Conservation (phyloP, 2,797 vertebrate species). For the Chelon auratus region DNA sequence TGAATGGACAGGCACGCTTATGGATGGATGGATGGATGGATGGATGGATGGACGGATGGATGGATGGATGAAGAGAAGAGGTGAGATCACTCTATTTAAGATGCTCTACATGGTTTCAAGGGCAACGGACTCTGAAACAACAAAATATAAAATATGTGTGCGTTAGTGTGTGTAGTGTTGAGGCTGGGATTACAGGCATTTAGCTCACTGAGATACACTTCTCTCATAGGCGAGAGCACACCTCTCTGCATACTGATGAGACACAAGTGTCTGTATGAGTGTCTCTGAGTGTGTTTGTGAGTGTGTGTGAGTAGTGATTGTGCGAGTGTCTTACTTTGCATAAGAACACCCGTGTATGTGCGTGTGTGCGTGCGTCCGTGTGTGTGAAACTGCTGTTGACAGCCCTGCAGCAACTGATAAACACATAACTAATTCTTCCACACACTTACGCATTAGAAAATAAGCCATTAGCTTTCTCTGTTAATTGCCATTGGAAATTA, state of each 20-base stretch:
- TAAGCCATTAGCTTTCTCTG: conserved; percentile 64
- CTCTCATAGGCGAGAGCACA: conserved; percentile 58
- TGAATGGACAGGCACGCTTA: background rate
- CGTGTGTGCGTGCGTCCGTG: background rate
- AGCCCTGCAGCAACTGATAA: conserved; percentile 61
- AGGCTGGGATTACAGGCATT: conserved; percentile 73
- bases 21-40: background rate
- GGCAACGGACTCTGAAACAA: conserved; percentile 70
- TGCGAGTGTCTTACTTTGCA: background rate
- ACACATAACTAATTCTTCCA: conserved; percentile 51
- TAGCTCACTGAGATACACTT: conserved; percentile 73
- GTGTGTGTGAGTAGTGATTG: background rate
- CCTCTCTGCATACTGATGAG: conserved; percentile 72
- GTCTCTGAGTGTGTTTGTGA: conserved; percentile 19
- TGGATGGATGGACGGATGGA: conserved; percentile 4
- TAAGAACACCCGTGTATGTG: background rate
- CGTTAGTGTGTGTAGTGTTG: conserved; percentile 49
- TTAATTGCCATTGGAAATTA: conserved; percentile 67
- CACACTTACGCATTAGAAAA: conserved; percentile 47
- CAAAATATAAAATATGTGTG: conserved; percentile 62
- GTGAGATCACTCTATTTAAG: conserved; percentile 51
- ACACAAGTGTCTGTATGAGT: conserved; percentile 36
- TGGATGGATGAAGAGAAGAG: background rate
- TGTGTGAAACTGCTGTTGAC: conserved; percentile 25
- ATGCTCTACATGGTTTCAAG: conserved; percentile 73